A percentile compares a stretch with the other conserved stretches of the same genome.
Conservation (phyloP, 1,140 invertebrate genomes). For the Eueides isabella region DNA sequence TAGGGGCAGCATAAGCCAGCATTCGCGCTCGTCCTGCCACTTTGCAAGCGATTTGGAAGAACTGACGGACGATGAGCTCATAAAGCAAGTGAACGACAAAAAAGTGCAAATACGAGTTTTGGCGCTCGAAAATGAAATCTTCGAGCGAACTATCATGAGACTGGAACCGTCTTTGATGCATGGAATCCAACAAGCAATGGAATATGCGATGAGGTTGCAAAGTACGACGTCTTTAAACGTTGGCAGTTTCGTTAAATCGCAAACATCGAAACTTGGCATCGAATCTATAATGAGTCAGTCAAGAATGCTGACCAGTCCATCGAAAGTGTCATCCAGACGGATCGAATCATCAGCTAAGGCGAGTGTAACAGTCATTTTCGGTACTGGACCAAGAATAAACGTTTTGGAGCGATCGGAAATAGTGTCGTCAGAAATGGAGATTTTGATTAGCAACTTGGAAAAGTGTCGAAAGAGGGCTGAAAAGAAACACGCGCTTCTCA, state of each 20-base stretch:
- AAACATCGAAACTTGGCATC: slow-evolving; percentile 58
- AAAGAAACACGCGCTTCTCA: slow-evolving; percentile 66
- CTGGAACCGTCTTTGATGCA: slow-evolving; percentile 68
- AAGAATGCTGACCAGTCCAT: slow-evolving; percentile 62
- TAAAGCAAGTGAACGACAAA: slow-evolving; percentile 63
- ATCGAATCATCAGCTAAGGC: slow-evolving; percentile 66
- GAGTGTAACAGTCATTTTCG: slow-evolving; percentile 61
- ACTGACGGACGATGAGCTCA: slow-evolving; percentile 63
- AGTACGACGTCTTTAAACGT: slow-evolving; percentile 54
- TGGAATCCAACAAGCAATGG: slow-evolving; percentile 70
- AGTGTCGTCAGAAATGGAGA: slow-evolving; percentile 74
- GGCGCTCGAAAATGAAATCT: slow-evolving; percentile 70
- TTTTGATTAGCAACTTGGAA: slow-evolving; percentile 62
- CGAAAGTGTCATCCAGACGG: slow-evolving; percentile 58
- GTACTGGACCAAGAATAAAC: slow-evolving; percentile 65
- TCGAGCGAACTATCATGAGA: slow-evolving; percentile 70
- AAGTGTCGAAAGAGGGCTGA: slow-evolving; percentile 50
- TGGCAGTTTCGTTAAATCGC: slow-evolving; percentile 63
- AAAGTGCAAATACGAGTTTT: slow-evolving; percentile 64
- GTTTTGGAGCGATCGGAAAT: slow-evolving; percentile 76
- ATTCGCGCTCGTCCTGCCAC: slow-evolving; percentile 58
- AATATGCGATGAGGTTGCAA: slow-evolving; percentile 65
- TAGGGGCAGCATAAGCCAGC: slow-evolving; percentile 58
- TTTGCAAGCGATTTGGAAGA: slow-evolving; percentile 60
- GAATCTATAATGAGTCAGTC: slow-evolving; percentile 63